Percentiles rank a stretch among this genome's conserved stretches.
These are phyloP conservation scores for Prolemur simus DNA, from an alignment of 2,113 vertebrate genomes.

Conservation along the genomic window DNA sequence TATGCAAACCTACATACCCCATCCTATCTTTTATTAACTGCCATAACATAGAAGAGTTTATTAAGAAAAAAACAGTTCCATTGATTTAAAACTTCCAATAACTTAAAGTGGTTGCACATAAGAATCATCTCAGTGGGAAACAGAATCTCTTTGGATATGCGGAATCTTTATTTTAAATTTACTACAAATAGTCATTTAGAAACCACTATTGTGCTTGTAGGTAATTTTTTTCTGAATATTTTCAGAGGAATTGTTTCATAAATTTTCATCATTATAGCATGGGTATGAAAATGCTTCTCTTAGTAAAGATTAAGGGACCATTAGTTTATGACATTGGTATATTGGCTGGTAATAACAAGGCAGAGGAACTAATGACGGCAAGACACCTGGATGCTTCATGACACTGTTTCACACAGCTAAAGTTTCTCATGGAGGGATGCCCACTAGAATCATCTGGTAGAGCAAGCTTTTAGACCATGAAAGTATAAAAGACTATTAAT, in stretches of 20 bases:
- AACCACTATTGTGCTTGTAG: neutral
- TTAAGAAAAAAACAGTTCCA: neutral
- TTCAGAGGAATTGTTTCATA: neutral
- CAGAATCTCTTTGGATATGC: neutral
- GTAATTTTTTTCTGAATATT: neutral
- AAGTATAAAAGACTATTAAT: neutral
- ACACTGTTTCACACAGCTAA: neutral
- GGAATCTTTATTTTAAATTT: neutral
- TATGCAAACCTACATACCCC: neutral
- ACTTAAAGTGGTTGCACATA: neutral
- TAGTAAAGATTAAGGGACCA: neutral
- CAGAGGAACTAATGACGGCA: neutral
- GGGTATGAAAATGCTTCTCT: neutral
- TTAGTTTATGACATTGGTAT: neutral
- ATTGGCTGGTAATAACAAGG: neutral
- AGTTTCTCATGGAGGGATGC: neutral
- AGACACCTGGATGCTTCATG: neutral
- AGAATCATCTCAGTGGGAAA: neutral
- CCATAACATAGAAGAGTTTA: neutral
- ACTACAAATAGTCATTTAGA: neutral
- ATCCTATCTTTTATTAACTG: neutral
- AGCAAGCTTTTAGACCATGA: neutral
- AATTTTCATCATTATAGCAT: neutral
- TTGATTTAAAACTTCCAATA: neutral
- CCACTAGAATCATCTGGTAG: neutral